These are phyloP conservation scores for Palythoa grandis DNA, from an alignment of 92 coral and sea anemone species.

Conservation along the genomic window DNA sequence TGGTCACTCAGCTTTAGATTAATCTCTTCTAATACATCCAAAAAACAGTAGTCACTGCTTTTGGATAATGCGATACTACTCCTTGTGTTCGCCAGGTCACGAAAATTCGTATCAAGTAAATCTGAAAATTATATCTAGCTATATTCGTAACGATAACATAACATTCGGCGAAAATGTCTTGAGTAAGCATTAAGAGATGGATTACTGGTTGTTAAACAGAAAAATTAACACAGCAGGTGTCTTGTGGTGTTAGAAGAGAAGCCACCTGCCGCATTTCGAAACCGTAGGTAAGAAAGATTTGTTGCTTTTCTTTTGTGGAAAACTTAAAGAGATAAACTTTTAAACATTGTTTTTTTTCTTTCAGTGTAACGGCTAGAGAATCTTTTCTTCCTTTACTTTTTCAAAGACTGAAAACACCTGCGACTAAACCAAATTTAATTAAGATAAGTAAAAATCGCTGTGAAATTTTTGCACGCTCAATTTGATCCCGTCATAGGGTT, in stretches of 20 bases:
- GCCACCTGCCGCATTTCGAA: conserved; percentile 9
- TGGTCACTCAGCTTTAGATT: background rate
- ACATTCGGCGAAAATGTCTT: background rate
- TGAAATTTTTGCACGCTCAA: background rate
- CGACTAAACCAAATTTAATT: background rate
- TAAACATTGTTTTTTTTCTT: background rate
- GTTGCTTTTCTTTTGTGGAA: background rate
- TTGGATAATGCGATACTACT: background rate
- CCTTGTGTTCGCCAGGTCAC: background rate
- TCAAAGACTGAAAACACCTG: background rate
- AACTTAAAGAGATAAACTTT: background rate
- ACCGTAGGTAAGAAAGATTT: background rate
- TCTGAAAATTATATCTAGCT: background rate
- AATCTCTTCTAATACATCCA: background rate
- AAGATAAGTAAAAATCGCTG: background rate
- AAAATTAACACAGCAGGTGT: conserved; percentile 34
- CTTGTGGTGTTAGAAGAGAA: background rate
- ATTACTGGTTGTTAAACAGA: background rate
- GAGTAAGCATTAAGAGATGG: background rate
- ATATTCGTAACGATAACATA: background rate
- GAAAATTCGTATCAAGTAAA: background rate
- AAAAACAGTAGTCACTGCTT: background rate
- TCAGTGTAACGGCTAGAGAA: background rate
- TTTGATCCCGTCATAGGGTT: background rate
- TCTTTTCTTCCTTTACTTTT: background rate